A percentile compares a stretch with the other conserved stretches of the same genome.
Evolutionary conservation across 2,888 invertebrate species (phyloP).

Genomic region (Amiota minor): DNA sequence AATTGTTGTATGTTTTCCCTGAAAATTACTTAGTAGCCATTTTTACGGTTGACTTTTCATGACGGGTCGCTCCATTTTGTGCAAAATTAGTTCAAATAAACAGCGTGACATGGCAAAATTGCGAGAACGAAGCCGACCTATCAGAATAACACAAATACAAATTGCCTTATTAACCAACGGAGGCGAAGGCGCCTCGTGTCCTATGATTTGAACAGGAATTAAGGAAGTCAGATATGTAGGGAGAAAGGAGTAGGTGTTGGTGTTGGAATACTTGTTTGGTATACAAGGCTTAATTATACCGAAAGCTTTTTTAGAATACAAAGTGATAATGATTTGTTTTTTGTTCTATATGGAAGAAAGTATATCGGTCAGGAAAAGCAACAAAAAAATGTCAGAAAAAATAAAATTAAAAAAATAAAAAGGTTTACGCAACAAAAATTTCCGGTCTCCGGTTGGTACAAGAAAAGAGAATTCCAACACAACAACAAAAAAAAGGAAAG

Average conservation of each 20-base stretch:
- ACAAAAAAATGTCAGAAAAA: conserved; percentile 47
- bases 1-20: too few species aligned
- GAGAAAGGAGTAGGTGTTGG: too few species aligned
- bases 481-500: too few species aligned
- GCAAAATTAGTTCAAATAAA: conserved; percentile 64
- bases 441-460: conserved; percentile 50
- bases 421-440: conserved; percentile 61
- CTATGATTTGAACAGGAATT: neutral
- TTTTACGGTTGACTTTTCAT: conserved; percentile 45
- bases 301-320: conserved; percentile 48
- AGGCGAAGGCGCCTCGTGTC: neutral
- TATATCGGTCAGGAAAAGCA: too few species aligned
- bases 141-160: conserved; percentile 26
- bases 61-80: conserved; percentile 35
- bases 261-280: neutral
- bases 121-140: conserved; percentile 29
- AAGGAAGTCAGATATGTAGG: too few species aligned
- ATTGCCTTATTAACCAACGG: conserved; percentile 64
- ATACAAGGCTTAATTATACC: conserved; percentile 56
- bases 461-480: too few species aligned
- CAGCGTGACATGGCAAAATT: conserved; percentile 32
- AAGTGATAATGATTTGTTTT: conserved; percentile 68
- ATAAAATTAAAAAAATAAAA: conserved; percentile 57
- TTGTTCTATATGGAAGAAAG: too few species aligned
- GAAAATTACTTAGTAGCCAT: neutral